These are phyloP conservation scores for Synanthedon vespiformis DNA, from an alignment of 2,888 invertebrate genomes.

Conservation along the genomic window DNA sequence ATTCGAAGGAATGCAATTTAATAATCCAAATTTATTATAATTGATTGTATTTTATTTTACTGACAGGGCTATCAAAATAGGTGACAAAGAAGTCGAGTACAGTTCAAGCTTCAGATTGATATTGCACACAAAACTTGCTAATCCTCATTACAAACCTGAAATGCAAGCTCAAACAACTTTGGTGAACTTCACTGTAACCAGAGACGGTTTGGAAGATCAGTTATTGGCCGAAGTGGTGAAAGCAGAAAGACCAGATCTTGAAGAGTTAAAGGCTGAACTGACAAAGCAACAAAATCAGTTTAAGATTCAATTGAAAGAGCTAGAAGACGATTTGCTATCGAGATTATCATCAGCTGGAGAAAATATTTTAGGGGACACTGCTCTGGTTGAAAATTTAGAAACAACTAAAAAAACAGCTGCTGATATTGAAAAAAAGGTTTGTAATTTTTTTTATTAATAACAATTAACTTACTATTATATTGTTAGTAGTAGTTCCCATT, in stretches of 20 bases:
- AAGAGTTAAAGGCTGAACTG: slow-evolving; percentile 92
- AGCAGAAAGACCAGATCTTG: slow-evolving; percentile 95
- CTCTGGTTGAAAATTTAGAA: slow-evolving; percentile 95
- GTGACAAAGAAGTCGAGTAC: slow-evolving; percentile 96
- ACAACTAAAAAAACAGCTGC: slow-evolving; percentile 96
- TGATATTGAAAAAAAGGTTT: slow-evolving; percentile 90
- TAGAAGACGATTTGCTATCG: slow-evolving; percentile 93
- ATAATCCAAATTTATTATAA: background rate
- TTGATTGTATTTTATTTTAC: slow-evolving; percentile 1
- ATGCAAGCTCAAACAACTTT: slow-evolving; percentile 98
- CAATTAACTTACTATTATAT: too few species aligned
- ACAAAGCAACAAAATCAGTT: slow-evolving; percentile 98
- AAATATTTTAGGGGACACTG: slow-evolving; percentile 94
- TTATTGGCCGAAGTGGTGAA: slow-evolving; percentile 96
- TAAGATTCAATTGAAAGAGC: slow-evolving; percentile 91
- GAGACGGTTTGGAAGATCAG: slow-evolving; percentile 96
- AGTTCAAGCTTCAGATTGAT: slow-evolving; percentile 88
- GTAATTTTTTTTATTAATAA: background rate
- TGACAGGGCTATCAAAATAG: slow-evolving; percentile 90
- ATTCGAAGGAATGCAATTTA: background rate
- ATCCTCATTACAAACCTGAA: slow-evolving; percentile 98
- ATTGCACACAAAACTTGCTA: slow-evolving; percentile 94
- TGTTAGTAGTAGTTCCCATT: too few species aligned
- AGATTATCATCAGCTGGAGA: slow-evolving; percentile 92
- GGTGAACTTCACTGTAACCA: slow-evolving; percentile 96